phyloP scores from a whole-genome alignment of 1,140 invertebrate species.

The Bombus sibiricus region DNA sequence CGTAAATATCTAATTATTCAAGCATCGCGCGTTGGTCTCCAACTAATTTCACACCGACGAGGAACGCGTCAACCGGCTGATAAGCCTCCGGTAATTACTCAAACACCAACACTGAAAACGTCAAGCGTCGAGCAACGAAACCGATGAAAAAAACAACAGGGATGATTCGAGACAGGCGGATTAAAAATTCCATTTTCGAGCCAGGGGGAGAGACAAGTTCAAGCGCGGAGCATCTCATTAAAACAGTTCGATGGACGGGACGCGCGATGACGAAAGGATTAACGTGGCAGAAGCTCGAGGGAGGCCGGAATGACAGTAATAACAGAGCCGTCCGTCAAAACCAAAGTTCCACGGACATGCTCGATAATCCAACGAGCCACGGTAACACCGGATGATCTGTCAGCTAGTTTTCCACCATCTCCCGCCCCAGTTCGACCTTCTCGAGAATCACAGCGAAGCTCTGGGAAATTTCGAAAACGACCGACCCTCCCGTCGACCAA shows the following conservation, averaged over 20 bases:
- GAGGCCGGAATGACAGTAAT: constrained; percentile 72
- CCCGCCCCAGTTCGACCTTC: constrained; percentile 51
- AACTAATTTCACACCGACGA: neutral
- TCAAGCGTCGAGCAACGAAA: neutral
- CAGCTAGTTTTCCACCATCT: constrained; percentile 70
- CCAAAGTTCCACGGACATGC: constrained; percentile 63
- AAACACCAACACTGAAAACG: constrained; percentile 6
- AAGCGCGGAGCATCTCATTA: constrained; percentile 61
- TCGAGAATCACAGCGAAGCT: constrained; percentile 39
- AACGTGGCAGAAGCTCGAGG: constrained; percentile 56
- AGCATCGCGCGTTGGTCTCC: neutral
- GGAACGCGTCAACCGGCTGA: neutral
- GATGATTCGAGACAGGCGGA: neutral
- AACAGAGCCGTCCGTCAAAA: constrained; percentile 75
- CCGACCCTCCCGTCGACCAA: neutral
- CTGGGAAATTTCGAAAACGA: constrained; percentile 51
- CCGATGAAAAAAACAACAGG: neutral
- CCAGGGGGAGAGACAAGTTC: constrained; percentile 24
- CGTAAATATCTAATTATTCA: constrained; percentile 22
- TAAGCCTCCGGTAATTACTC: constrained; percentile 12
- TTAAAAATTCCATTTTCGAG: constrained; percentile 49
- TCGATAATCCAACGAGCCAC: constrained; percentile 56
- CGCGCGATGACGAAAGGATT: constrained; percentile 66
- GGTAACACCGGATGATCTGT: constrained; percentile 69
- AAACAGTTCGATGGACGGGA: constrained; percentile 63